phyloP scores from a whole-genome alignment of 2,797 vertebrate genomes.

The Leptoclinus maculatus region DNA sequence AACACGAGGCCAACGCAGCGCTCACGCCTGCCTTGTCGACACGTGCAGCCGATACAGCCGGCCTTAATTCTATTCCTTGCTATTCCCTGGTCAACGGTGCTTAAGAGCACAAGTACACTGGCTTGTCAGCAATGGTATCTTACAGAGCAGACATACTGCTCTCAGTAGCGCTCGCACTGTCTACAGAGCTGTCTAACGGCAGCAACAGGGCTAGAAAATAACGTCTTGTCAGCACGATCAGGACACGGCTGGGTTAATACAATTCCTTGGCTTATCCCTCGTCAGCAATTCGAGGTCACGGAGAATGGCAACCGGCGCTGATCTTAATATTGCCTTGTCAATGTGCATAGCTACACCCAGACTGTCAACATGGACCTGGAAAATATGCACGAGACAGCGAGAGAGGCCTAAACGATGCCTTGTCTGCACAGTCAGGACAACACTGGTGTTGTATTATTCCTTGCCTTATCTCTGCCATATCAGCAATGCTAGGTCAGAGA shows the following conservation, averaged over 20 bases:
- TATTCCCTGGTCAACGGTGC: constrained; percentile 27
- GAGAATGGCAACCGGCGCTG: constrained; percentile 39
- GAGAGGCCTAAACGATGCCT: constrained; percentile 16
- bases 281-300: constrained; percentile 62
- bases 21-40: constrained; percentile 60
- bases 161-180: constrained; percentile 20
- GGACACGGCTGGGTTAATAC: constrained; percentile 55
- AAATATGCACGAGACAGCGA: not conserved
- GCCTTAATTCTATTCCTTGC: constrained; percentile 46
- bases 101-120: constrained; percentile 18
- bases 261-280: constrained; percentile 54
- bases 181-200: constrained; percentile 46
- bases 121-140: constrained; percentile 52
- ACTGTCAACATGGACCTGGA: constrained; percentile 40
- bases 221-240: constrained; percentile 49
- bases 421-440: constrained; percentile 16
- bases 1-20: constrained; percentile 17
- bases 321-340: constrained; percentile 57
- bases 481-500: constrained; percentile 21
- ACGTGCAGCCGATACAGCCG: constrained; percentile 42
- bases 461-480: constrained; percentile 18
- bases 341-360: constrained; percentile 39
- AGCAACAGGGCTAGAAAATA: constrained; percentile 40
- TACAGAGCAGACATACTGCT: constrained; percentile 31
- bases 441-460: not conserved